phyloP scores from a whole-genome alignment of 2,113 vertebrate species.

The Lepisosteus osseus region DNA sequence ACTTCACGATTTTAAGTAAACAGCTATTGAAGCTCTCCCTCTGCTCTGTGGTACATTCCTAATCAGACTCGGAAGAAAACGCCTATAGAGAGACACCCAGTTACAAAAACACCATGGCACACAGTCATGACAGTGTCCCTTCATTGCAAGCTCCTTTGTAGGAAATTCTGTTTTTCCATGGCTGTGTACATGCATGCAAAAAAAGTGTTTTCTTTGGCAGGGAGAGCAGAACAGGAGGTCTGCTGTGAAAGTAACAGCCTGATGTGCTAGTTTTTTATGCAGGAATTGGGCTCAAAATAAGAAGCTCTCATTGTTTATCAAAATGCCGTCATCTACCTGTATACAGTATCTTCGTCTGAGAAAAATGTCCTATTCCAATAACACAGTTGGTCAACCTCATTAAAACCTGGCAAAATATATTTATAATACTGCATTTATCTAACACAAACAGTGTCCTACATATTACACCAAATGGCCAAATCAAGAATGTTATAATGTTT shows the following conservation, averaged over 20 bases:
- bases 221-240: slow-evolving; percentile 19
- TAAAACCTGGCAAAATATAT: neutral
- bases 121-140: slow-evolving; percentile 1
- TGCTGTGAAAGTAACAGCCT: slow-evolving; percentile 11
- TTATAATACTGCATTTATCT: neutral
- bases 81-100: neutral
- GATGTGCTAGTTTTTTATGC: neutral
- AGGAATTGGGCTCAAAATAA: neutral
- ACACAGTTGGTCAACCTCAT: neutral
- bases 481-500: too few species aligned
- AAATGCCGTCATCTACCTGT: neutral
- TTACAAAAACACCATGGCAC: neutral
- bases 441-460: neutral
- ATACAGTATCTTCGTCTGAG: neutral
- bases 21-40: too few species aligned
- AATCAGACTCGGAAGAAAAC: slow-evolving; percentile 16
- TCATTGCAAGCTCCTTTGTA: slow-evolving; percentile 24
- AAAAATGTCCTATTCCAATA: neutral
- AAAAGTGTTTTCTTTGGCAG: slow-evolving; percentile 33
- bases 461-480: too few species aligned
- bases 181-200: slow-evolving; percentile 32
- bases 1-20: too few species aligned
- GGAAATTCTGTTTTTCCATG: slow-evolving; percentile 35
- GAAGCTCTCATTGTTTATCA: neutral
- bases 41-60: too few species aligned